Evolutionary conservation across 2,113 vertebrate species (phyloP), one percentile per base, ranked within the genome.

Genomic region (Scolopax mira): DNA sequence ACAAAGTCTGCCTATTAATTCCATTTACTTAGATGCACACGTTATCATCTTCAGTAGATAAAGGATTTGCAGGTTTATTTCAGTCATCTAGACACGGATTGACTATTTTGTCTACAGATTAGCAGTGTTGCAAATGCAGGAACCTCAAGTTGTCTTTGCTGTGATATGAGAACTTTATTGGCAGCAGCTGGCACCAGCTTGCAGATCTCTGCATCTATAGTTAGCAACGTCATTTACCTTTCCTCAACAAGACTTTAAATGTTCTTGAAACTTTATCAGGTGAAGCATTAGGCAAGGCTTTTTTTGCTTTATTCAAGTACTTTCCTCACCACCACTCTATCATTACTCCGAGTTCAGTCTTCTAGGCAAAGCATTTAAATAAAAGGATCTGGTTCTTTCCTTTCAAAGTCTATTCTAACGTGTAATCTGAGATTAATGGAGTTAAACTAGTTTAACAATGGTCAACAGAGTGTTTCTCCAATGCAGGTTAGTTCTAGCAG

Each of bases 61-160:
- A 65, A n/a, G 8, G 64, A 66, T 64, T 25, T 90, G 64, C n/a
- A 88, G 46, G 39, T 67, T 81, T 48, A n/a, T 57, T 62, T 23
- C 69, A 66, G 24, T 30, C 49, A 78, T 18, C 60, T 88, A 69
- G 30, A 84, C 84, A 64, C 9, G 33, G 39, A 78, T 7, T 44
- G 78, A 41, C n/a, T 64, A 9, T 18, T 69, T 48, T 69, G 60
- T 11, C 69, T 65, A 25, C 33, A 79, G 77, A 89, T 71, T 21
- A 90, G 60, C 52, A 71, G 33, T 1, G 21, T 2, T 60, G 61
- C 64, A 86, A 74, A 93, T 11, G 64, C 72, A 80, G 69, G 54
- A 64, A 71, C 48, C 72, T 97, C 86, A 89, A 93, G 77, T 86
- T 72, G 73, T 77, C 73, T 94, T 61, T 86, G 64, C 88, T 64